Base-by-base conservation (phyloP, 1,140 invertebrate species). In the Colletes latitarsis region DNA sequence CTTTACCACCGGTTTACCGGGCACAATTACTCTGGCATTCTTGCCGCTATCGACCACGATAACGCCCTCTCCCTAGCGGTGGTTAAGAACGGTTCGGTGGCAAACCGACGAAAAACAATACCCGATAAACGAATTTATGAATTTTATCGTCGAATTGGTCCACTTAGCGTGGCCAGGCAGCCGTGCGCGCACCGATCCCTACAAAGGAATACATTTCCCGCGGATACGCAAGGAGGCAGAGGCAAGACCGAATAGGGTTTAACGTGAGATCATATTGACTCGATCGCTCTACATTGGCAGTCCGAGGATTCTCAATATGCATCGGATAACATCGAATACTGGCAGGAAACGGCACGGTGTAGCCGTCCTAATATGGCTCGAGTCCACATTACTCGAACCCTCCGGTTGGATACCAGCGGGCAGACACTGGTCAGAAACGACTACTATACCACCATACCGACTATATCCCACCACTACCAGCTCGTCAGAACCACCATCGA, bases 281-380 rank as follows among this genome's bases (percentile, higher is more conserved):
- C 63, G 81, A 87, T 87, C 85, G 85, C 77, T 87, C 85, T 81
- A 86, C 84, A 84, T 88, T 82, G 84, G 73, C 75, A 81, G 73
- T 79, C 79, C 70, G 68, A 63, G 81, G 73, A 78, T 68, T 83
- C 84, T 86, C 83, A 84, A 89, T 87, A 84, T 88, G 88, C 82
- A 82, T 76, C 82, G 88, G 83, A 85, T 86, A 84, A 86, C 83
- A 82, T 84, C 82, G 84, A 71, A 82, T 77, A 57, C 76, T 69
- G 83, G 75, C 77, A 82, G 87, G 83, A 88, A 89, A 87, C 86
- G 72, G 78, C 86, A 80, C 76, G 82, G 81, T 82, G 82, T 60
- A 77, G 75, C 67, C 81, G 60, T 80, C 90, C 90, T 89, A 91
- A 90, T 91, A 91, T 89, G 90, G 90, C 78, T 70, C 84, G 90